Percentiles rank a stretch among this genome's conserved stretches.
These are phyloP conservation scores for Sphaeridia pumilis DNA, from an alignment of 2,888 invertebrate genomes.

Conservation along the genomic window DNA sequence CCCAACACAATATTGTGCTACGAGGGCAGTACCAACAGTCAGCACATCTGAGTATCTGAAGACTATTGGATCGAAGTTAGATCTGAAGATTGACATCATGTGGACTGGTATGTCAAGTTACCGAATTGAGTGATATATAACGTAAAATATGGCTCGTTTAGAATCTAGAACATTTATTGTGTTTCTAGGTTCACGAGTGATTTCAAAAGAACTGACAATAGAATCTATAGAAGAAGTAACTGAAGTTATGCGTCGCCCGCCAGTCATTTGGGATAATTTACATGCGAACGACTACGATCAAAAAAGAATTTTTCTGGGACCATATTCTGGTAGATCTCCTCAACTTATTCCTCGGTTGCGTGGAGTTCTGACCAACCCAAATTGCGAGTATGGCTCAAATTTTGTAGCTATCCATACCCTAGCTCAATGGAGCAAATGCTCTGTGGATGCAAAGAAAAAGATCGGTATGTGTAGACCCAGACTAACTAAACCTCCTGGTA, in stretches of 20 bases:
- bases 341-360: conserved; percentile 77
- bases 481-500: not conserved
- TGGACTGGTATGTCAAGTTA: conserved; percentile 74
- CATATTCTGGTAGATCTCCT: conserved; percentile 76
- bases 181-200: conserved; percentile 75
- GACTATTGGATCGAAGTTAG: conserved; percentile 82
- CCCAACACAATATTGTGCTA: conserved; percentile 95
- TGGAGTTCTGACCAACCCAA: conserved; percentile 93
- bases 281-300: conserved; percentile 99
- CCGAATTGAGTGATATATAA: too few relatives aligned
- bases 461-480: conserved; percentile 20
- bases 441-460: conserved; percentile 53
- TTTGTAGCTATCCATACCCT: conserved; percentile 89
- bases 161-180: too few relatives aligned
- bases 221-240: conserved; percentile 87
- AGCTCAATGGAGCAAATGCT: conserved; percentile 88
- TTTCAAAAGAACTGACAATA: conserved; percentile 73
- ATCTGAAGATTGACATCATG: conserved; percentile 72
- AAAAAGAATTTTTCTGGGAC: conserved; percentile 86
- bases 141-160: too few relatives aligned
- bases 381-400: conserved; percentile 97
- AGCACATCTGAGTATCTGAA: conserved; percentile 85
- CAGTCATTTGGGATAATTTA: conserved; percentile 97
- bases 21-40: conserved; percentile 84
- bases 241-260: conserved; percentile 73